Evolutionary conservation across 2,797 vertebrate species (phyloP), one percentile per base, ranked within the genome.

Genomic region (Phalanger gymnotis): DNA sequence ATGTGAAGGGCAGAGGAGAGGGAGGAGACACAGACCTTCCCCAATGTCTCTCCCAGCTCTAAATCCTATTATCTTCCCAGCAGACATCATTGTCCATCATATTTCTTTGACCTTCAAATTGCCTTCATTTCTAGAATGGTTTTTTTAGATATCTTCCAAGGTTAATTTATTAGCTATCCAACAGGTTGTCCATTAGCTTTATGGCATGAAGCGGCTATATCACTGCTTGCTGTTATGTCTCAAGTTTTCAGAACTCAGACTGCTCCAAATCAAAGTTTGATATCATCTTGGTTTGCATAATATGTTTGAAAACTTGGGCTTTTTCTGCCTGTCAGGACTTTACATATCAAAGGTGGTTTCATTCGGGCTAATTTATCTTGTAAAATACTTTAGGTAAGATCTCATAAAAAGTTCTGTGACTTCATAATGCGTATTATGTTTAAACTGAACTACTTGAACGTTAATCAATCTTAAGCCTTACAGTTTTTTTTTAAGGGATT

Each of bases 91-190:
- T 94, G 96, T 95, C 94, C 96, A 97, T 94, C 93, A 98, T 95
- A 96, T 96, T 96, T 97, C 96, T 81, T 57, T 98, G 97, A 95
- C 95, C 91, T 94, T 96, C 73, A 47, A 51, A 13, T 53, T 92
- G 53, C 95, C 53, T 54, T 54, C 7, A 47, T 95, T 96, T 73
- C 53, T 61, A 61, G 95, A 94, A 55, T 92, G 90, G 89, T 97
- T 92, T 93, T 95, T 90, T n/a, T 31, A 54, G 95, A 95, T 87
- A 94, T 96, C 57, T 57, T 54, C 94, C 92, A 93, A 53, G 56
- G 93, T 51, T 94, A 94, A 61, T 92, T 57, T 96, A 54, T 34
- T 95, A 11, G 31, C 87, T 96, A 31, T 90, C 90, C 11, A 53
- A 52, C 0, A 0, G 52, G 58, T 53, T 30, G 40, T 93, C 89